Evolutionary conservation across 1,140 invertebrate species (phyloP).

Genomic region (Aphelenchoides fujianensis): DNA sequence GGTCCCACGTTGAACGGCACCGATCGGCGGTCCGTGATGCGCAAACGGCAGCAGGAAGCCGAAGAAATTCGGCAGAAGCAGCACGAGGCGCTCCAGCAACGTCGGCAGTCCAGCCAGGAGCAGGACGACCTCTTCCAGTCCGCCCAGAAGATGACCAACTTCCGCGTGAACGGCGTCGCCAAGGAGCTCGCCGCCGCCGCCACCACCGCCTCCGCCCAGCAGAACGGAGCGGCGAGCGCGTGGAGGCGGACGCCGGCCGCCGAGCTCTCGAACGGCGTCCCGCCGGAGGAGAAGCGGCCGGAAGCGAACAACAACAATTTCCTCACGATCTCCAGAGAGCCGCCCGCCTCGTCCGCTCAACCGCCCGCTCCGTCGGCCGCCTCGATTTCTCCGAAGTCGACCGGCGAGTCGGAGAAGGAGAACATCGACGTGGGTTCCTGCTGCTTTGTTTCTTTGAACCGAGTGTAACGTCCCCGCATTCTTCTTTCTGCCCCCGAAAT

Average conservation of each 20-base stretch:
- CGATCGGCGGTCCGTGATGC: slow-evolving; percentile 53
- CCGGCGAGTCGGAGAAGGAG: slow-evolving; percentile 29
- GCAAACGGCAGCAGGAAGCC: slow-evolving; percentile 49
- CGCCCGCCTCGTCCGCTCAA: neutral
- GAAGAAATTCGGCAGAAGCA: slow-evolving; percentile 41
- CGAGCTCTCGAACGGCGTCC: neutral
- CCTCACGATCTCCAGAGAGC: neutral
- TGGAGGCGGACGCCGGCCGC: slow-evolving; percentile 30
- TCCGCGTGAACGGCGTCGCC: neutral
- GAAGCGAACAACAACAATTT: slow-evolving; percentile 15
- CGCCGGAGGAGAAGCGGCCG: neutral
- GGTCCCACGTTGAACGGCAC: neutral
- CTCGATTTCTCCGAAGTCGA: neutral
- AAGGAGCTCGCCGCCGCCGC: neutral
- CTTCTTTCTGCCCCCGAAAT: no score
- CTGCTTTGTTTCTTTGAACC: no score
- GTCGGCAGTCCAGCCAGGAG: neutral
- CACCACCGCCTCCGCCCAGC: neutral
- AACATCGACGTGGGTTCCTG: slow-evolving; percentile 24
- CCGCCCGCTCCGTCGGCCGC: neutral
- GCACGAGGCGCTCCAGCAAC: slow-evolving; percentile 5
- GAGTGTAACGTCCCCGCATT: no score
- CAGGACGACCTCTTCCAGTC: slow-evolving; percentile 8
- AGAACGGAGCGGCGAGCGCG: slow-evolving; percentile 15
- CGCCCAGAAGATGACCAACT: neutral